A percentile compares a stretch with the other conserved stretches of the same genome.
These are phyloP conservation scores for Halcyon leucocephala DNA, from an alignment of 2,797 vertebrate genomes.

Conservation along the genomic window DNA sequence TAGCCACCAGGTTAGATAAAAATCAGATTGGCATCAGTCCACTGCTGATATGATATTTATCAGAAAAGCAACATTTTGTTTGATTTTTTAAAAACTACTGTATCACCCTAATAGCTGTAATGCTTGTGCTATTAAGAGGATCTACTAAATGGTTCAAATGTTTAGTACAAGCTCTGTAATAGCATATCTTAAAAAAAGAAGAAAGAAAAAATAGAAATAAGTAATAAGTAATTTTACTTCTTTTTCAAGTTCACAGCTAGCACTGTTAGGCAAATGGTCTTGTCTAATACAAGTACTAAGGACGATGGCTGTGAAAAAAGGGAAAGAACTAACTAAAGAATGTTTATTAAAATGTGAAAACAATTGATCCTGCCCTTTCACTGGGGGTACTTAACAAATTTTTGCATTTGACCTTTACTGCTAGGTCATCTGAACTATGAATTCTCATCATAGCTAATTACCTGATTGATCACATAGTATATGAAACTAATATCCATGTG, in stretches of 20 bases:
- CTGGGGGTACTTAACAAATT: background rate
- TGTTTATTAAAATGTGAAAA: background rate
- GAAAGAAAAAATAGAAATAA: background rate
- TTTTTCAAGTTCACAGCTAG: background rate
- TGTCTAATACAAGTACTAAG: background rate
- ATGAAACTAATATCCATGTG: rapidly evolving
- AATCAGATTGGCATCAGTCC: background rate
- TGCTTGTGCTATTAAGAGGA: background rate
- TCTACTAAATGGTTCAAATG: background rate
- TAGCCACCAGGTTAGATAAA: background rate
- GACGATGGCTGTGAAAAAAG: background rate
- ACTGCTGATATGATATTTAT: background rate
- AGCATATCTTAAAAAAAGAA: background rate
- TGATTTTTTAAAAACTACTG: background rate
- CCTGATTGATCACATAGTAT: background rate
- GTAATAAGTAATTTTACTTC: background rate
- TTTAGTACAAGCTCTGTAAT: background rate
- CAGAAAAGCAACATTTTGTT: background rate
- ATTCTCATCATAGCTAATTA: background rate
- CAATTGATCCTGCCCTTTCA: background rate
- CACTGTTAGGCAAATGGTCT: background rate
- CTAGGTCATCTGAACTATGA: background rate
- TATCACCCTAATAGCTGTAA: background rate
- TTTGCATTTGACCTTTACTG: background rate
- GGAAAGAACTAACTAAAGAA: background rate